phyloP scores from a whole-genome alignment of 2,113 vertebrate genomes.

The Spheniscus mendiculus region DNA sequence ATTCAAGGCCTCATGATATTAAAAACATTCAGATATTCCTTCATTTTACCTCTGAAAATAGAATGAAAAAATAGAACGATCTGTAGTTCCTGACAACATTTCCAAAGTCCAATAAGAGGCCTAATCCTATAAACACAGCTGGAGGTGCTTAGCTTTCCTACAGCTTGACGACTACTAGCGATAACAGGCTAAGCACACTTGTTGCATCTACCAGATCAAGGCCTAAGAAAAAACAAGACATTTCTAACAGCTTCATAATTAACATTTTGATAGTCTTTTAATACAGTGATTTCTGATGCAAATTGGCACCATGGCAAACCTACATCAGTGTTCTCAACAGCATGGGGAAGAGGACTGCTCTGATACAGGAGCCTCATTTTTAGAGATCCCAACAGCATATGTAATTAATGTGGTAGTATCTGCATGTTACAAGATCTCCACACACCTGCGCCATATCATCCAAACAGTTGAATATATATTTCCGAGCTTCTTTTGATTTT shows the following conservation, averaged over 20 bases:
- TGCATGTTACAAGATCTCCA: neutral
- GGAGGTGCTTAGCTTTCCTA: neutral
- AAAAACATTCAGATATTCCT: neutral
- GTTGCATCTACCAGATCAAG: neutral
- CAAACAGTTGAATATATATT: constrained; percentile 98
- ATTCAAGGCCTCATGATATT: neutral
- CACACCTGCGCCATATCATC: constrained; percentile 98
- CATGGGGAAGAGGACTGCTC: neutral
- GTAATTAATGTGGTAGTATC: neutral
- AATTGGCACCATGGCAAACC: neutral
- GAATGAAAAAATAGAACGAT: neutral
- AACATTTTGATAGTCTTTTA: neutral
- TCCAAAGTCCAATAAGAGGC: neutral
- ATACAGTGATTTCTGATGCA: neutral
- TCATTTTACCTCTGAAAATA: neutral
- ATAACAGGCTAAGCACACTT: neutral
- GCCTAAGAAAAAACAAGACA: neutral
- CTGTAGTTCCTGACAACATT: neutral
- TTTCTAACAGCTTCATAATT: neutral
- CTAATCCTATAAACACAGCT: neutral
- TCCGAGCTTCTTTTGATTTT: constrained; percentile 97
- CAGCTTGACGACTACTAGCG: neutral
- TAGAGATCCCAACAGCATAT: neutral
- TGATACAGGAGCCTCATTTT: neutral
- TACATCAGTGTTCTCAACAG: neutral